Evolutionary conservation across 2,797 vertebrate species (phyloP).

Genomic region (Danio tinwini): DNA sequence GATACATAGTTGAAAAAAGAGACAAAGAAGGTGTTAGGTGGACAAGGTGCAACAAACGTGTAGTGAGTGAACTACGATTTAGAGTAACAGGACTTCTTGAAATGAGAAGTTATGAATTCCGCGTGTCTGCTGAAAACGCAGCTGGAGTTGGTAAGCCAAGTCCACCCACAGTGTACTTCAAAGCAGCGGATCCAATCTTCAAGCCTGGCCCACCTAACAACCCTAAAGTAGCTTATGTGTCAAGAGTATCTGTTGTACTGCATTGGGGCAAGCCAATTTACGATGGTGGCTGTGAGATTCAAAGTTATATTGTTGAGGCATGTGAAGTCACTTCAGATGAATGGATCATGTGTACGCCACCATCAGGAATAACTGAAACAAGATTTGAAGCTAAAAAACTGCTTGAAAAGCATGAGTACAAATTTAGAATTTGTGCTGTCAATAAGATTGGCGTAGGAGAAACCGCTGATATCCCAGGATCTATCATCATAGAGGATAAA

Average conservation of each 20-base stretch:
- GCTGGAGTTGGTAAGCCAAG: conserved; percentile 93
- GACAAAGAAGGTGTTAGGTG: conserved; percentile 97
- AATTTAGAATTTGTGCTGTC: conserved; percentile 95
- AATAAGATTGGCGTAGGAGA: conserved; percentile 98
- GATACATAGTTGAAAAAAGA: conserved; percentile 94
- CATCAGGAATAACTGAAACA: conserved; percentile 89
- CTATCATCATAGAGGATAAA: conserved; percentile 91
- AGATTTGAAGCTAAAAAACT: conserved; percentile 90
- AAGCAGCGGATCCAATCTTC: conserved; percentile 94
- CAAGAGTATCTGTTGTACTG: conserved; percentile 91
- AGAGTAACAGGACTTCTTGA: conserved; percentile 93
- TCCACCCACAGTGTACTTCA: conserved; percentile 86
- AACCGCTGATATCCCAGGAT: conserved; percentile 90
- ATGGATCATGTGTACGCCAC: conserved; percentile 94
- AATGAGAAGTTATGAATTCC: conserved; percentile 94
- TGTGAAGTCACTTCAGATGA: conserved; percentile 86
- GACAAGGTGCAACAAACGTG: conserved; percentile 95
- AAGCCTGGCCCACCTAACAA: conserved; percentile 97
- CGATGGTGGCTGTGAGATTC: conserved; percentile 96
- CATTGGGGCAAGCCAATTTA: conserved; percentile 98
- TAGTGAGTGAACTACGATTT: conserved; percentile 91
- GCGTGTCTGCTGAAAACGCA: conserved; percentile 95
- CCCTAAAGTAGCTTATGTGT: conserved; percentile 90
- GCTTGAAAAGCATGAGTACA: conserved; percentile 94
- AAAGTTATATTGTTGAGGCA: conserved; percentile 95